Evolutionary conservation across 2,113 vertebrate species (phyloP).

Genomic region (Podarcis muralis): DNA sequence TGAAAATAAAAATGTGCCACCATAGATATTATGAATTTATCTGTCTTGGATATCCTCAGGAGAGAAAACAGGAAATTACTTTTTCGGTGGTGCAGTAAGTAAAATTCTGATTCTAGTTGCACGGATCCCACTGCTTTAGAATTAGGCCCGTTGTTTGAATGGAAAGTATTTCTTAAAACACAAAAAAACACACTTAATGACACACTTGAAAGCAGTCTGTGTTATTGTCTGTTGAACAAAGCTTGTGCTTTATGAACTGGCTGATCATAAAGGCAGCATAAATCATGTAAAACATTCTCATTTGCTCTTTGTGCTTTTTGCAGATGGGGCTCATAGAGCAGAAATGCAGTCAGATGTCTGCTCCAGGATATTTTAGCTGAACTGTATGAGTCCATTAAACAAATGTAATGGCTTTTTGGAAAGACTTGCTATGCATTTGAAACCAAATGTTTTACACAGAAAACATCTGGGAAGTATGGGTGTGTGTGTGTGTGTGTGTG

Average conservation of each 20-base stretch:
- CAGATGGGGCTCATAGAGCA: constrained; percentile 74
- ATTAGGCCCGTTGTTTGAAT: constrained; percentile 47
- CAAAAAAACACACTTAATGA: constrained; percentile 57
- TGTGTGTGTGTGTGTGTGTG: constrained; percentile 55
- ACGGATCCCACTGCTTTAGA: constrained; percentile 38
- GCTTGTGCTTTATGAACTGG: constrained; percentile 77
- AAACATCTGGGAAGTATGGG: constrained; percentile 81
- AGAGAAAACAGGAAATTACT: constrained; percentile 50
- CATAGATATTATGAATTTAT: constrained; percentile 56
- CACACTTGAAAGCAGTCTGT: constrained; percentile 74
- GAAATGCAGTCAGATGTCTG: constrained; percentile 77
- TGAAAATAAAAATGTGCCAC: constrained; percentile 50
- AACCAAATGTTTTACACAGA: constrained; percentile 81
- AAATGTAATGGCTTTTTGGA: constrained; percentile 78
- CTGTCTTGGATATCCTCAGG: constrained; percentile 49
- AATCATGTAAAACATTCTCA: constrained; percentile 73
- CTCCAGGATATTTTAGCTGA: constrained; percentile 80
- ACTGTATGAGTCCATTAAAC: constrained; percentile 78
- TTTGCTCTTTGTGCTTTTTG: constrained; percentile 69
- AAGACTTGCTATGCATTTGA: constrained; percentile 69
- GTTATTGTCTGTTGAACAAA: constrained; percentile 69
- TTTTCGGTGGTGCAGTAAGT: constrained; percentile 30
- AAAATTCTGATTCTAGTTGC: constrained; percentile 51
- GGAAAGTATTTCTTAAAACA: constrained; percentile 63
- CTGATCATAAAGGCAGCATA: constrained; percentile 71